phyloP scores from a whole-genome alignment of 2,113 vertebrate species.

The Oncorhynchus masou region DNA sequence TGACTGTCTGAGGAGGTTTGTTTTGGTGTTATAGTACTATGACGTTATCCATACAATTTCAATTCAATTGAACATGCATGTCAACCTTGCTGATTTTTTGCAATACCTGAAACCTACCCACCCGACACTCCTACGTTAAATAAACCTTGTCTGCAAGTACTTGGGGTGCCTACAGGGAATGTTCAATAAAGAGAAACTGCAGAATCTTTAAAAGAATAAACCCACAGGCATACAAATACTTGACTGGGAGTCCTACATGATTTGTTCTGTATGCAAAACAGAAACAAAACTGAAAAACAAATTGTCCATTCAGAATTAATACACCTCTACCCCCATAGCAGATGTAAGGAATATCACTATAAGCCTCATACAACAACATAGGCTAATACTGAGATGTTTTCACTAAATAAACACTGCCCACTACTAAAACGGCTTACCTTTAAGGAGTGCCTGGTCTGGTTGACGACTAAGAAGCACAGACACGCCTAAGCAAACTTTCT shows the following conservation, averaged over 20 bases:
- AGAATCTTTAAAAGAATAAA: neutral
- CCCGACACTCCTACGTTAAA: neutral
- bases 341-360: neutral
- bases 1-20: too few species aligned
- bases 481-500: too few species aligned
- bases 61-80: neutral
- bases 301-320: too few species aligned
- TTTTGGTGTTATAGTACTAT: neutral
- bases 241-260: too few species aligned
- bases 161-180: neutral
- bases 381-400: constrained; percentile 40
- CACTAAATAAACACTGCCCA: constrained; percentile 5
- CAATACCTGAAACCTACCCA: neutral
- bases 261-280: too few species aligned
- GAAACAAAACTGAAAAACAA: neutral
- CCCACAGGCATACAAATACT: neutral
- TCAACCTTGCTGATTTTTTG: neutral
- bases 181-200: constrained; percentile 13
- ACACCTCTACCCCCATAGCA: too few species aligned
- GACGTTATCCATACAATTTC: neutral
- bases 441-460: constrained; percentile 46
- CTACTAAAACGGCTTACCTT: constrained; percentile 60
- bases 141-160: too few species aligned
- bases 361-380: neutral
- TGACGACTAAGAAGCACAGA: neutral